A percentile compares a stretch with the other conserved stretches of the same genome.
phyloP scores from a whole-genome alignment of 2,888 invertebrate genomes.

The Cactoblastis cactorum region DNA sequence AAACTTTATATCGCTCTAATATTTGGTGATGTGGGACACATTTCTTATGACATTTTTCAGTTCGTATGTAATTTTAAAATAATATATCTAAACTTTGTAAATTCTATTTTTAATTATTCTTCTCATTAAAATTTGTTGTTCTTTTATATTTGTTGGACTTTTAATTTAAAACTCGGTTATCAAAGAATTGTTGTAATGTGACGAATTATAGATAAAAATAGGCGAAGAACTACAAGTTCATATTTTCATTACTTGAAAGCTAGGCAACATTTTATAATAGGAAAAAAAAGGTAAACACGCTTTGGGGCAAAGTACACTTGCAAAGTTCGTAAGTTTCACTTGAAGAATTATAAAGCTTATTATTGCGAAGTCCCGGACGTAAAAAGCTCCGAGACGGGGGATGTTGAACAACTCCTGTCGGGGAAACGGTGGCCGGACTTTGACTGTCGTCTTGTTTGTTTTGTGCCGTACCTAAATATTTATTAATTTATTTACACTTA shows the following conservation, averaged over 20 bases:
- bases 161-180: too few relatives aligned
- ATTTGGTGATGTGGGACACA: conserved; percentile 19
- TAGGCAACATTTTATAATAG: background rate
- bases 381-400: conserved; percentile 40
- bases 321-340: conserved; percentile 49
- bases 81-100: too few relatives aligned
- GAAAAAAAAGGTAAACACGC: conserved; percentile 27
- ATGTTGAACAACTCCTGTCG: conserved; percentile 42
- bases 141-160: too few relatives aligned
- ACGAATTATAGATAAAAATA: background rate
- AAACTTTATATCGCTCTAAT: conserved; percentile 42
- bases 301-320: conserved; percentile 40
- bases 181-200: too few relatives aligned
- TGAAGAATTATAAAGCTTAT: conserved; percentile 58
- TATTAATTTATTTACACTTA: background rate
- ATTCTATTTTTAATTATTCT: too few relatives aligned
- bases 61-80: too few relatives aligned
- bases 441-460: conserved; percentile 19
- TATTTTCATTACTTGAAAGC: background rate
- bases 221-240: background rate
- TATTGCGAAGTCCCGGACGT: conserved; percentile 47
- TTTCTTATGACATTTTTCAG: conserved; percentile 1
- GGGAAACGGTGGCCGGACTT: conserved; percentile 31
- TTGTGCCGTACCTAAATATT: background rate
- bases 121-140: too few relatives aligned